Evolutionary conservation across 53 echinoderm and acorn worm genomes (phyloP).

Genomic region (Mesocentrotus franciscanus): DNA sequence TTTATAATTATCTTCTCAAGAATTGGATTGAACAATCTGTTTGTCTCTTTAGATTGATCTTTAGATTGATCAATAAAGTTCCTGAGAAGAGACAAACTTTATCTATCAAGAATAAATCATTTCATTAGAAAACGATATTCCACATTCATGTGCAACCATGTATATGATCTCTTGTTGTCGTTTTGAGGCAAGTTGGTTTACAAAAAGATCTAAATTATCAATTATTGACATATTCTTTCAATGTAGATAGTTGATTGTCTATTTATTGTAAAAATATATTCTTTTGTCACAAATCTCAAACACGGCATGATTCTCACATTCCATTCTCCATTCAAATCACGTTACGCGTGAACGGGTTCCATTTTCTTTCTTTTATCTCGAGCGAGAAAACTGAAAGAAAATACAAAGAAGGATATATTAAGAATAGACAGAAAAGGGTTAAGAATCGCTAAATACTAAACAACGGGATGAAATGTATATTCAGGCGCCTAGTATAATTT

Average conservation of each 20-base stretch:
- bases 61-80: no score
- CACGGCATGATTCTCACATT: constrained; percentile 1
- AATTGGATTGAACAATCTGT: no score
- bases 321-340: background rate
- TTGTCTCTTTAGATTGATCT: no score
- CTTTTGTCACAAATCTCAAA: background rate
- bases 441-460: background rate
- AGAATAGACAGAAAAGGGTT: background rate
- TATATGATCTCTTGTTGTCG: background rate
- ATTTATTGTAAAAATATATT: background rate
- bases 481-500: background rate
- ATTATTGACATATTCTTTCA: background rate
- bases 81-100: no score
- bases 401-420: background rate
- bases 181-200: background rate
- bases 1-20: no score
- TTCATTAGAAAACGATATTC: no score
- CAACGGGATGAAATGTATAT: background rate
- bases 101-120: no score
- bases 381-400: background rate
- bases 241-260: background rate
- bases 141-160: no score
- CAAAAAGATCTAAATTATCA: background rate
- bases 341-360: background rate
- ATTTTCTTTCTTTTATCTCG: background rate